Percentiles rank a stretch among this genome's conserved stretches.
These are phyloP conservation scores for Phylloscopus trochiloides DNA, from an alignment of 2,113 vertebrate species.

Conservation along the genomic window DNA sequence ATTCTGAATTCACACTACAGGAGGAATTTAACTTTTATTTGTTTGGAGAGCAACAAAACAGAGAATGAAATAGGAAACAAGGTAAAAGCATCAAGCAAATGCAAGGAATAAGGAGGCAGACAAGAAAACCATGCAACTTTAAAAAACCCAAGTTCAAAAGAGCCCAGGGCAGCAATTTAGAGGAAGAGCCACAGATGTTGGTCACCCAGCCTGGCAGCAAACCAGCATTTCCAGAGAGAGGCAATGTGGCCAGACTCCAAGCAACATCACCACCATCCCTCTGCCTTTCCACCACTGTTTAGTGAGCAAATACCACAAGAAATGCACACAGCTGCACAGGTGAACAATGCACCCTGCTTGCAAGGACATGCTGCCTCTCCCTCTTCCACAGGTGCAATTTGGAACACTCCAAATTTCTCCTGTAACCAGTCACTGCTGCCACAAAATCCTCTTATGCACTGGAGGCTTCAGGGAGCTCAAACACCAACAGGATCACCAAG, in stretches of 20 bases:
- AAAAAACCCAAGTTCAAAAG: background rate
- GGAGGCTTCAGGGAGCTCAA: background rate
- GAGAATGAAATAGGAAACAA: background rate
- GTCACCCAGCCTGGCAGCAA: background rate
- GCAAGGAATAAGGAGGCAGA: background rate
- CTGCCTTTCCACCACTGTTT: background rate
- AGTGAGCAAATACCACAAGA: background rate
- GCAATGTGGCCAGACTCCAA: background rate
- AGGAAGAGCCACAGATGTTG: background rate
- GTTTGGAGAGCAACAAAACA: background rate
- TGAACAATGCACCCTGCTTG: rapidly evolving
- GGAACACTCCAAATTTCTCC: background rate
- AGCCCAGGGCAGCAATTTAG: background rate
- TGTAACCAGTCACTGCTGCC: background rate
- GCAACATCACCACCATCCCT: background rate
- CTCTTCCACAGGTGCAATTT: background rate
- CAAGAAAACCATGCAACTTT: background rate
- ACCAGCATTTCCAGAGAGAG: background rate
- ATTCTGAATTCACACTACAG: background rate
- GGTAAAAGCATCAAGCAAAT: background rate
- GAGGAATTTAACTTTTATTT: background rate
- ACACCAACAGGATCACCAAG: background rate
- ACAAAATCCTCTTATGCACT: background rate
- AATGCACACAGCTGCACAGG: rapidly evolving
- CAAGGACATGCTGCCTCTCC: background rate